phyloP scores from a whole-genome alignment of 2,888 invertebrate genomes.

The Mythimna lalbum region DNA sequence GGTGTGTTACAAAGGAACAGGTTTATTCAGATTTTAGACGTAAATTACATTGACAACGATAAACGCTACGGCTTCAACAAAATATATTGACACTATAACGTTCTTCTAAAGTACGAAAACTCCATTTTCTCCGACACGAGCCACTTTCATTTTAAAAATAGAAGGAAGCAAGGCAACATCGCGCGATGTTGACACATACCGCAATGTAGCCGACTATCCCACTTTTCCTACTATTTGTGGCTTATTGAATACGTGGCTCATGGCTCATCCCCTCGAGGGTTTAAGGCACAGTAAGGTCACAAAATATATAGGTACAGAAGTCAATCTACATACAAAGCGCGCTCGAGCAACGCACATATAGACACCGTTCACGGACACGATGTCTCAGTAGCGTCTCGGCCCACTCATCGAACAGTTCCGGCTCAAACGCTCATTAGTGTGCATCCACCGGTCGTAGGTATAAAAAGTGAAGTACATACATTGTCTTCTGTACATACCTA shows the following conservation, averaged over 20 bases:
- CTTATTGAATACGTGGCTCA: conserved; percentile 46
- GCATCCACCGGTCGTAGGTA: no score
- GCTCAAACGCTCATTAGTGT: no score
- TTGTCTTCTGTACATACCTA: no score
- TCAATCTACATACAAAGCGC: no score
- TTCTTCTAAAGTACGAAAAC: neutral
- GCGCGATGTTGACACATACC: conserved; percentile 31
- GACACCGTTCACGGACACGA: no score
- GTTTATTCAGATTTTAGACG: neutral
- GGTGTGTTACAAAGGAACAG: no score
- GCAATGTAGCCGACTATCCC: conserved; percentile 16
- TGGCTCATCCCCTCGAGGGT: conserved; percentile 14
- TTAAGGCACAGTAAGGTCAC: conserved; percentile 15
- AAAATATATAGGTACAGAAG: no score
- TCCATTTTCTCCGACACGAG: conserved; percentile 5
- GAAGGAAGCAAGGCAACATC: conserved; percentile 24
- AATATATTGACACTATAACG: neutral
- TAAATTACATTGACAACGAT: neutral
- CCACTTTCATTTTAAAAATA: conserved; percentile 14
- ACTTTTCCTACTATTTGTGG: conserved; percentile 34
- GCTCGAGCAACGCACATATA: no score
- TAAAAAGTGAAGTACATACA: no score
- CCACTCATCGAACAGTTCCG: no score
- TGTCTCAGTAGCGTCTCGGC: no score
- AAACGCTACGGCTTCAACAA: neutral